A percentile compares a stretch with the other conserved stretches of the same genome.
These are phyloP conservation scores for Himalopsyche kuldschensis DNA, from an alignment of 2,888 invertebrate species.

Conservation along the genomic window DNA sequence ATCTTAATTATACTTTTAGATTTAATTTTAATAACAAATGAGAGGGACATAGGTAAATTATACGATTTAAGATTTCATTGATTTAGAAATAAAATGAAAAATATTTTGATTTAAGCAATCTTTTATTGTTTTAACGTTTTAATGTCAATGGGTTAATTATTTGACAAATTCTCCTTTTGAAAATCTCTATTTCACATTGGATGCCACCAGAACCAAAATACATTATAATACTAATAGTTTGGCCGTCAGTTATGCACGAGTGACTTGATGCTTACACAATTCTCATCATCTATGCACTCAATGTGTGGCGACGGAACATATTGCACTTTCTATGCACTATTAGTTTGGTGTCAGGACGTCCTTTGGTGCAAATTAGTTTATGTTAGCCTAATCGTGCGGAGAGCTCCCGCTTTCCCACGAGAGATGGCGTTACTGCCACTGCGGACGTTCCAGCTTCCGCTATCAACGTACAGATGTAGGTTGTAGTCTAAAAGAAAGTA, in stretches of 20 bases:
- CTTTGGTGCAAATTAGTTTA: conserved; percentile 8
- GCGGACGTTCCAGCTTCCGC: neutral
- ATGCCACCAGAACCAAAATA: too few species aligned
- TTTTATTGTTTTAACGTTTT: too few species aligned
- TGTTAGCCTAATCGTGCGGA: conserved; percentile 16
- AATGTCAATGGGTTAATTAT: too few species aligned
- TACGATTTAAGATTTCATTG: too few species aligned
- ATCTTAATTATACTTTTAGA: too few species aligned
- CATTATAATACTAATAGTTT: too few species aligned
- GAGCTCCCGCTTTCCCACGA: neutral
- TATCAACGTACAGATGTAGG: neutral
- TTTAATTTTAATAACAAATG: too few species aligned
- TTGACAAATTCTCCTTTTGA: too few species aligned
- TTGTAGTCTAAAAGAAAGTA: neutral
- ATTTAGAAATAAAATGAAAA: too few species aligned
- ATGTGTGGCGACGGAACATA: neutral
- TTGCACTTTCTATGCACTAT: neutral
- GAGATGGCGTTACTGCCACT: neutral
- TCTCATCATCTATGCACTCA: neutral
- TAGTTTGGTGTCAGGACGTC: neutral
- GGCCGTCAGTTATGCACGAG: neutral
- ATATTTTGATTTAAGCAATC: too few species aligned
- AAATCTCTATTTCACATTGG: too few species aligned
- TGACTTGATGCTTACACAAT: neutral
- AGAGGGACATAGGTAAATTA: too few species aligned